Percentiles rank a stretch among this genome's conserved stretches.
phyloP scores from a whole-genome alignment of 2,888 invertebrate genomes.

The Quadroppia sp. region DNA sequence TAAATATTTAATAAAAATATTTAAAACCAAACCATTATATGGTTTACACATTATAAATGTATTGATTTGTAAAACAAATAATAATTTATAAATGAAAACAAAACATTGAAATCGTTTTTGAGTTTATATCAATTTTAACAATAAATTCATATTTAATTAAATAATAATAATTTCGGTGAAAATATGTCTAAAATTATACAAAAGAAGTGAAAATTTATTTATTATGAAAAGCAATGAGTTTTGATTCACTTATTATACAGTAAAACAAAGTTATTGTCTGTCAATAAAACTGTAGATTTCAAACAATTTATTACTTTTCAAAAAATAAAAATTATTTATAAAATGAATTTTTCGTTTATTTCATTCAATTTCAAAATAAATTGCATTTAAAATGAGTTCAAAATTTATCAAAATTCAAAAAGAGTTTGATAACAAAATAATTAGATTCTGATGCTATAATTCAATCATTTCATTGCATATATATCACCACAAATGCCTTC shows the following conservation, averaged over 20 bases:
- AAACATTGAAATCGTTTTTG: constrained; percentile 1
- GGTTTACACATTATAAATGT: constrained; percentile 13
- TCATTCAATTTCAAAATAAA: too few species aligned
- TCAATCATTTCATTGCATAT: too few species aligned
- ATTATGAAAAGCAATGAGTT: constrained; percentile 19
- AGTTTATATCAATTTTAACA: background rate
- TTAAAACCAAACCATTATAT: constrained; percentile 22
- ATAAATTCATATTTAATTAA: background rate
- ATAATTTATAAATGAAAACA: background rate
- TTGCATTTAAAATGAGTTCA: too few species aligned
- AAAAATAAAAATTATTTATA: constrained; percentile 35
- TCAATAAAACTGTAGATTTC: constrained; percentile 28
- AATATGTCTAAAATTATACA: background rate
- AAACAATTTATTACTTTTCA: constrained; percentile 33
- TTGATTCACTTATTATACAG: constrained; percentile 31
- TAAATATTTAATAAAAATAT: background rate
- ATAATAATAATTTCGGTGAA: background rate
- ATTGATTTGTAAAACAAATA: constrained; percentile 32
- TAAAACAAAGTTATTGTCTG: constrained; percentile 33
- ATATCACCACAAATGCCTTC: too few species aligned
- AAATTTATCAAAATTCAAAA: too few species aligned
- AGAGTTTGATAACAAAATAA: too few species aligned
- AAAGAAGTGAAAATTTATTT: constrained; percentile 27
- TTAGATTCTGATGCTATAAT: too few species aligned
- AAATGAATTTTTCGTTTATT: background rate